These are phyloP conservation scores for Papilio machaon DNA, from an alignment of 1,140 invertebrate genomes.

Conservation along the genomic window DNA sequence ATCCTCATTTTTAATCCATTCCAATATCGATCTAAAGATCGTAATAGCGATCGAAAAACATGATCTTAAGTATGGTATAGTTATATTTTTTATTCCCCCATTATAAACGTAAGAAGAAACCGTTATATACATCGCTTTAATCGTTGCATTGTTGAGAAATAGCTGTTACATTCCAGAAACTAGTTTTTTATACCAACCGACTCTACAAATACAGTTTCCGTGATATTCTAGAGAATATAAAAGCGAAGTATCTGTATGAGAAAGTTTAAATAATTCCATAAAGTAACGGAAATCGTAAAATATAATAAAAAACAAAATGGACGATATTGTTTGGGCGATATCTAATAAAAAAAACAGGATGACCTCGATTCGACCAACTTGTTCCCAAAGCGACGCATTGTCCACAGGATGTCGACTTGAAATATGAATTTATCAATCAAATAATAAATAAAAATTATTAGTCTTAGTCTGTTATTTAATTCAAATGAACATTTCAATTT, in stretches of 20 bases:
- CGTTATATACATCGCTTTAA: not conserved
- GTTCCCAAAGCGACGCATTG: slow-evolving; percentile 8
- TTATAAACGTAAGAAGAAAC: not conserved
- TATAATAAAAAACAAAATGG: slow-evolving; percentile 13
- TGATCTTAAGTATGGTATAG: no score
- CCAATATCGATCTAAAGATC: no score
- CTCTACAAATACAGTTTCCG: not conserved
- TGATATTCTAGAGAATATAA: not conserved
- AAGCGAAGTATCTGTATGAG: not conserved
- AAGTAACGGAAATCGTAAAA: slow-evolving; percentile 8
- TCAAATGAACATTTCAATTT: not conserved
- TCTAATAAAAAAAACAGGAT: not conserved
- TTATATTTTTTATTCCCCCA: no score
- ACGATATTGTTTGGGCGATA: slow-evolving; percentile 2
- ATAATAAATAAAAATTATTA: not conserved
- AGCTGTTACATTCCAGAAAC: not conserved
- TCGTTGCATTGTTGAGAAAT: not conserved
- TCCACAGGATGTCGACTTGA: not conserved
- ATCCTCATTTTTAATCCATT: no score
- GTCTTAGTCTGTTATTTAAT: not conserved
- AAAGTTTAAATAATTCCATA: slow-evolving; percentile 2
- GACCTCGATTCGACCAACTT: slow-evolving; percentile 15
- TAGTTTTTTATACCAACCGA: not conserved
- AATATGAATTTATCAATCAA: not conserved
- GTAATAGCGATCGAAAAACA: no score